Evolutionary conservation across 2,113 vertebrate genomes (phyloP).

Genomic region (Malaclemys terrapin): DNA sequence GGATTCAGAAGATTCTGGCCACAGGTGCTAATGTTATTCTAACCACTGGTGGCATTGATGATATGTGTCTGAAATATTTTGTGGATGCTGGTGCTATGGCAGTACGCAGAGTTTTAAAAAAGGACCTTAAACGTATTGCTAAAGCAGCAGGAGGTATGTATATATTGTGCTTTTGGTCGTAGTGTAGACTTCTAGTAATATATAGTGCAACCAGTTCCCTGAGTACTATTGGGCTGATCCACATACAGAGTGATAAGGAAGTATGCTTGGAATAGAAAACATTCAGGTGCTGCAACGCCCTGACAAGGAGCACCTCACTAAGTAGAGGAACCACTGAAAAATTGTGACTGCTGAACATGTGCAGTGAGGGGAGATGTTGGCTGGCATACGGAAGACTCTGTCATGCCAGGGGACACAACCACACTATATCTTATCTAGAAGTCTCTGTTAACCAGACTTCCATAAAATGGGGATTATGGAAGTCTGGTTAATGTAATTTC

Average conservation of each 20-base stretch:
- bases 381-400: not conserved
- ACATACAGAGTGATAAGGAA: not conserved
- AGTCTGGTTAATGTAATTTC: not conserved
- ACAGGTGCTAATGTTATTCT: slow-evolving; percentile 94
- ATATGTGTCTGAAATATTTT: slow-evolving; percentile 99
- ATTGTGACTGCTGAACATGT: not conserved
- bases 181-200: not conserved
- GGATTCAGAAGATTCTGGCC: slow-evolving; percentile 95
- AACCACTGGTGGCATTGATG: slow-evolving; percentile 96
- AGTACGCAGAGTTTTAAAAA: slow-evolving; percentile 94
- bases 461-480: not conserved
- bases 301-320: not conserved
- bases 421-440: not conserved
- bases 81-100: slow-evolving; percentile 96
- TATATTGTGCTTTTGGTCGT: too few relatives aligned
- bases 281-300: not conserved
- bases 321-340: not conserved
- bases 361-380: not conserved
- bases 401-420: not conserved
- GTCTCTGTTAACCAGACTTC: not conserved
- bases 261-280: not conserved
- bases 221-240: not conserved
- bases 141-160: slow-evolving; percentile 94
- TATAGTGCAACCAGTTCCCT: not conserved
- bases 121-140: slow-evolving; percentile 95